Conservation (phyloP, 2,888 invertebrate species). For the Nipponacmea schrenckii region DNA sequence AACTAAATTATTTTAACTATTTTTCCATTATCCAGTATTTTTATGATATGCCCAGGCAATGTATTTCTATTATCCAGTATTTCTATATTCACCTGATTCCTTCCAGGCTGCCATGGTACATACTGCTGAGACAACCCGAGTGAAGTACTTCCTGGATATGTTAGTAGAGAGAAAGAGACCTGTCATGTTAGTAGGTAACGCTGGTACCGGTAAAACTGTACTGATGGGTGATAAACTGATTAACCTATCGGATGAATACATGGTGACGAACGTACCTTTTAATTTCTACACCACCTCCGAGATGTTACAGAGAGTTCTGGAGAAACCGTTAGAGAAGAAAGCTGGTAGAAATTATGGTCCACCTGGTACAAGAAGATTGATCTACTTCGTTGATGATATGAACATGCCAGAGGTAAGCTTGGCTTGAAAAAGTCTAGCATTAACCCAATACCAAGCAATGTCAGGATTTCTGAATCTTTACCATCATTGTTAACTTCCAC, state of each 20-base stretch:
- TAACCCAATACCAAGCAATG: too few relatives aligned
- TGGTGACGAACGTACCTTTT: constrained; percentile 91
- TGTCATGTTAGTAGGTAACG: constrained; percentile 92
- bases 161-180: constrained; percentile 89
- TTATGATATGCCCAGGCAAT: too few relatives aligned
- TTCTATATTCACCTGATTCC: too few relatives aligned
- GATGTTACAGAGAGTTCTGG: constrained; percentile 79
- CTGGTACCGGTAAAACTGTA: constrained; percentile 96
- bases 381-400: constrained; percentile 97
- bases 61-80: too few relatives aligned
- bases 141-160: constrained; percentile 88
- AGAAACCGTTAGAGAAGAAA: constrained; percentile 95
- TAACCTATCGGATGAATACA: constrained; percentile 82
- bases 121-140: constrained; percentile 90
- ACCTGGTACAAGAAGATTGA: constrained; percentile 90
- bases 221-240: constrained; percentile 85
- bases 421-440: too few relatives aligned
- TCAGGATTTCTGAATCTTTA: too few relatives aligned
- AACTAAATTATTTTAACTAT: too few relatives aligned
- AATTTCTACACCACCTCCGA: constrained; percentile 93
- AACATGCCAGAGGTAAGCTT: constrained; percentile 92
- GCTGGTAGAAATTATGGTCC: constrained; percentile 96
- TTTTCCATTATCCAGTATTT: too few relatives aligned
- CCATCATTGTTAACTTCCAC: too few relatives aligned
- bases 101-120: constrained; percentile 88